These are phyloP conservation scores for Danionella dracula DNA, from an alignment of 2,797 vertebrate species.

Conservation along the genomic window DNA sequence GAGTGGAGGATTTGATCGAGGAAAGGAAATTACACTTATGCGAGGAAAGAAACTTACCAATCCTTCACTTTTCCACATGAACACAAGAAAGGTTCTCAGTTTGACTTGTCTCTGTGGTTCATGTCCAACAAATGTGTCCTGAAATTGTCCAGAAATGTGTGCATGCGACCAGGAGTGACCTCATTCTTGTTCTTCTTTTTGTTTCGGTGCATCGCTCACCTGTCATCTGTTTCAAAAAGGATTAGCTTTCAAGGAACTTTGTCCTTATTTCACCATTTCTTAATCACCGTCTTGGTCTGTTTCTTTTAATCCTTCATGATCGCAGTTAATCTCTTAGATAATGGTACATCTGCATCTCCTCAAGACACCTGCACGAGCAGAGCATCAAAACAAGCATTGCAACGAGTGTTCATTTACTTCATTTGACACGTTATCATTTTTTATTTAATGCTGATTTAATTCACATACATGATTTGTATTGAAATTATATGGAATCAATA, in stretches of 20 bases:
- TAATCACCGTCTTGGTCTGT: conserved; percentile 36
- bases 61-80: background rate
- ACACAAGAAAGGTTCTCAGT: background rate
- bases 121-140: background rate
- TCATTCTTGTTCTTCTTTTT: conserved; percentile 17
- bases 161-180: background rate
- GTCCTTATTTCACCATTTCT: conserved; percentile 52
- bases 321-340: conserved; percentile 57
- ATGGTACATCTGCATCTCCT: conserved; percentile 50
- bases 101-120: background rate
- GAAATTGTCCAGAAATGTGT: background rate
- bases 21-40: conserved; percentile 52
- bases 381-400: conserved; percentile 26
- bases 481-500: too few species aligned
- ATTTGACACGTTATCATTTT: too few species aligned
- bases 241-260: conserved; percentile 32
- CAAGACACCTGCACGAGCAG: conserved; percentile 46
- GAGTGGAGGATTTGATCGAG: conserved; percentile 54
- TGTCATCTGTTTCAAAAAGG: conserved; percentile 34
- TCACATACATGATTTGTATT: too few species aligned
- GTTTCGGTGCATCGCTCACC: conserved; percentile 22
- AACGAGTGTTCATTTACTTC: too few species aligned
- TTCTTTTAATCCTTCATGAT: conserved; percentile 52
- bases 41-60: conserved; percentile 8
- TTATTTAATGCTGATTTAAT: too few species aligned